Base-by-base conservation (phyloP, 2,888 invertebrate species). In the Cremastinae sp. region DNA sequence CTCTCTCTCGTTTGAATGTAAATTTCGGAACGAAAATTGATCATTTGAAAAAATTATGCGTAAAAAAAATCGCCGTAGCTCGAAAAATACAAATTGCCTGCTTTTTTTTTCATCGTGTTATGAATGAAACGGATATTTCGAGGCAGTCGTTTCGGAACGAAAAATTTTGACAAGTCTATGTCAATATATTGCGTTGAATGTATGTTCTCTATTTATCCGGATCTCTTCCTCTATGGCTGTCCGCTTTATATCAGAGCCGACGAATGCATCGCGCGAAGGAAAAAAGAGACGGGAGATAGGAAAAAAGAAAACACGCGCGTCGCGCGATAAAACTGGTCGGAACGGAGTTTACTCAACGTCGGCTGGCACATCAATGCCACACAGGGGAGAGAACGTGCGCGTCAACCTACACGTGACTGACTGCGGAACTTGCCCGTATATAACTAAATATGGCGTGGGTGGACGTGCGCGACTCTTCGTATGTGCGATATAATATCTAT, bases 391-490 rank as follows among this genome's bases (percentile, higher is more conserved):
- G 51, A 49, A 41, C 58, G 59, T 69, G 69, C 51, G 59, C 41
- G 54, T 54, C 75, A 47, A 62, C 65, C 70, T 71, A 75, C 75
- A 66, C 71, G 70, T 45, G 73, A 73, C 59, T 56, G 47, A 41
- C 54, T 47, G 38, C 16, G 61, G 54, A 66, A 68, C 62, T 54
- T 28, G 5, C 28, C 2, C 68, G 43, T 58, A 47, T 71, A 51
- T 28, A 41, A 10, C 58, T 41, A 58, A 28, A 41, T 38, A 20
- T 51, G 36, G 54, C 49, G 75, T 74, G 68, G 61, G 65, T 65
- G 59, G 47, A 2, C 53, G 36, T 38, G 69, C 69, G 69, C 41
- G 16, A 34, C 58, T 49, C 49, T 61, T 49, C 43, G 64, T 47
- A 34, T 7, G 45, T 22, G 64, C 43, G 53, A 59, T 59, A 74